Evolutionary conservation across 2,797 vertebrate species (phyloP).

Genomic region (Xiphorhynchus erythropygius): DNA sequence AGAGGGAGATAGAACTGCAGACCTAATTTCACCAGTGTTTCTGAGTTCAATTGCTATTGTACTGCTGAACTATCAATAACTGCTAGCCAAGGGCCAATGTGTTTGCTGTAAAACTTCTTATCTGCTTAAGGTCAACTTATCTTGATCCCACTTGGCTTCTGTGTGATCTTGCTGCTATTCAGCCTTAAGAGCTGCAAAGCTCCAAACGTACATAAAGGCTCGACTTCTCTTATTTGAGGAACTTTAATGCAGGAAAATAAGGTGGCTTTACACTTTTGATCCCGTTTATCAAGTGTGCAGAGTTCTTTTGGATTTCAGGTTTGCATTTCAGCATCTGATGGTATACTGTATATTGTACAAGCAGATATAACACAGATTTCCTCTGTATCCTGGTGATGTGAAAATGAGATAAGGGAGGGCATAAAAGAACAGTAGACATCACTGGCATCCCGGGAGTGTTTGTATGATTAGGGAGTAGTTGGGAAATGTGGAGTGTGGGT

Average conservation of each 20-base stretch:
- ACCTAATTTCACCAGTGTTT: not conserved
- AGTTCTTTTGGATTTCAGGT: not conserved
- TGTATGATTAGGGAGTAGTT: not conserved
- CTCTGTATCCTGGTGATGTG: not conserved
- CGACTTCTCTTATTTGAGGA: not conserved
- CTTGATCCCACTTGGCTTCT: not conserved
- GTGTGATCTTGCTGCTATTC: not conserved
- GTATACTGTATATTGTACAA: not conserved
- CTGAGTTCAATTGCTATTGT: not conserved
- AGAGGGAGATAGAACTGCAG: not conserved
- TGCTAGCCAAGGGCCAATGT: not conserved
- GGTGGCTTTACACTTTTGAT: not conserved
- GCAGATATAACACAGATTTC: not conserved
- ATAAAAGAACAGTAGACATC: not conserved
- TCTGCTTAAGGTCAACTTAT: not conserved
- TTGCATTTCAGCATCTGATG: not conserved
- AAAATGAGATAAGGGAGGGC: not conserved
- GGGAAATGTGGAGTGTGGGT: not conserved
- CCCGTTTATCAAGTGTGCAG: not conserved
- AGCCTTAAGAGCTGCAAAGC: not conserved
- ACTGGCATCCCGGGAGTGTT: not conserved
- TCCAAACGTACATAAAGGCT: not conserved
- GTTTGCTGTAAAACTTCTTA: not conserved
- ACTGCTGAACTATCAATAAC: not conserved
- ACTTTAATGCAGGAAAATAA: not conserved